Conservation (phyloP, 2,888 invertebrate genomes). For the Athalia rosae region DNA sequence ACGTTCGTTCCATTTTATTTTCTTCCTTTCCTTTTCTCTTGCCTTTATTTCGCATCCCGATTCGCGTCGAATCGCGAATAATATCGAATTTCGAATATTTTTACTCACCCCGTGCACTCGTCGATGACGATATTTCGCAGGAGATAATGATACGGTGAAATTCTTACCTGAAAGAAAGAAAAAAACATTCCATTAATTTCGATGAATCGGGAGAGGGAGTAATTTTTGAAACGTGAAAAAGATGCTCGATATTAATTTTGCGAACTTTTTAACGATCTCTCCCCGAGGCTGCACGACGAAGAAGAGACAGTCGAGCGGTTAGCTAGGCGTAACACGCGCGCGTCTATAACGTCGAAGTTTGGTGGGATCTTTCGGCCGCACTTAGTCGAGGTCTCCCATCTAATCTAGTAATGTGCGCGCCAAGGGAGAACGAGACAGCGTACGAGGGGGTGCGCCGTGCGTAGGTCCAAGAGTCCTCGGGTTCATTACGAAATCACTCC, state of each 20-base stretch:
- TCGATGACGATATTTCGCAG: not conserved
- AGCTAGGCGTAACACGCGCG: not conserved
- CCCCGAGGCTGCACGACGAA: not conserved
- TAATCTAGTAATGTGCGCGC: slow-evolving; percentile 70
- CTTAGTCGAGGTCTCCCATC: slow-evolving; percentile 55
- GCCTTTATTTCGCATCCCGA: not conserved
- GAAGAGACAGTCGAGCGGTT: slow-evolving; percentile 1
- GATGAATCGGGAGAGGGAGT: no score
- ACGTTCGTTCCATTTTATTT: not conserved
- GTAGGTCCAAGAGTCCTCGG: slow-evolving; percentile 52
- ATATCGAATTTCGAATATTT: not conserved
- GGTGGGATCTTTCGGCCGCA: slow-evolving; percentile 44
- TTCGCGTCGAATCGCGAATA: not conserved
- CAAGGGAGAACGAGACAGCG: slow-evolving; percentile 51
- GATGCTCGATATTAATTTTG: no score
- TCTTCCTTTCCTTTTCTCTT: not conserved
- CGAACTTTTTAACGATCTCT: not conserved
- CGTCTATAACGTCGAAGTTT: slow-evolving; percentile 13
- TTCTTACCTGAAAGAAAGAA: slow-evolving; percentile 39
- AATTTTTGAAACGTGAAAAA: no score
- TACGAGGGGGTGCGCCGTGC: slow-evolving; percentile 52
- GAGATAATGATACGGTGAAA: not conserved
- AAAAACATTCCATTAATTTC: not conserved
- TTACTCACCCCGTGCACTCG: not conserved
- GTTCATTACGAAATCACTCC: slow-evolving; percentile 71